Evolutionary conservation across 2,113 vertebrate genomes (phyloP).

Genomic region (Ictidomys tridecemlineatus): DNA sequence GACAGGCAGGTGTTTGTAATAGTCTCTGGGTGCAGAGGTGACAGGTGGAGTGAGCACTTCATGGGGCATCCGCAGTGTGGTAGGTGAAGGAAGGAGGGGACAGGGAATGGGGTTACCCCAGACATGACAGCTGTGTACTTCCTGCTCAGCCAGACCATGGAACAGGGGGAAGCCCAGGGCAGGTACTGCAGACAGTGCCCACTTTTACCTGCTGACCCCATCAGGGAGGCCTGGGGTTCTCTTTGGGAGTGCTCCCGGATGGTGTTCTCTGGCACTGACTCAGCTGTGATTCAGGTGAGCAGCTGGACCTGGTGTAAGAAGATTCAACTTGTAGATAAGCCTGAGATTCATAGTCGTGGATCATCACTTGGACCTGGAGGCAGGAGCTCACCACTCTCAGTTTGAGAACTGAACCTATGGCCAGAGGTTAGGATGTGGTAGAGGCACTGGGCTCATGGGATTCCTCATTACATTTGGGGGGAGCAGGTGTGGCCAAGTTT

Average conservation of each 20-base stretch:
- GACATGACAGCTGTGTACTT: neutral
- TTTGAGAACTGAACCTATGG: no score
- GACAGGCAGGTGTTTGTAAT: neutral
- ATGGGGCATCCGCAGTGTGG: neutral
- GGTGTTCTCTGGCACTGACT: neutral
- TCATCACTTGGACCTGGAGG: no score
- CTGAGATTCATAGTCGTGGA: no score
- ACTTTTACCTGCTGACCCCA: neutral
- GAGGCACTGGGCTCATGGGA: no score
- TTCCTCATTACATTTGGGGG: no score
- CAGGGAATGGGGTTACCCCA: neutral
- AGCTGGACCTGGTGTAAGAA: neutral
- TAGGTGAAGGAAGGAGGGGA: neutral
- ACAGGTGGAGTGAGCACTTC: neutral
- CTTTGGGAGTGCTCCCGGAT: neutral
- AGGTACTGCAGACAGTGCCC: neutral
- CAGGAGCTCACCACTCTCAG: no score
- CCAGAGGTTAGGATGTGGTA: no score
- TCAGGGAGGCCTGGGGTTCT: rapidly evolving
- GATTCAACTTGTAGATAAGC: no score
- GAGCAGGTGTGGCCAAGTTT: no score
- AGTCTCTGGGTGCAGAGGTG: neutral
- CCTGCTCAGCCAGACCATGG: neutral
- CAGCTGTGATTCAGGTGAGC: neutral
- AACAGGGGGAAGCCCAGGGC: rapidly evolving